Evolutionary conservation across 2,888 invertebrate genomes (phyloP).

Genomic region (Cheilosia soror): DNA sequence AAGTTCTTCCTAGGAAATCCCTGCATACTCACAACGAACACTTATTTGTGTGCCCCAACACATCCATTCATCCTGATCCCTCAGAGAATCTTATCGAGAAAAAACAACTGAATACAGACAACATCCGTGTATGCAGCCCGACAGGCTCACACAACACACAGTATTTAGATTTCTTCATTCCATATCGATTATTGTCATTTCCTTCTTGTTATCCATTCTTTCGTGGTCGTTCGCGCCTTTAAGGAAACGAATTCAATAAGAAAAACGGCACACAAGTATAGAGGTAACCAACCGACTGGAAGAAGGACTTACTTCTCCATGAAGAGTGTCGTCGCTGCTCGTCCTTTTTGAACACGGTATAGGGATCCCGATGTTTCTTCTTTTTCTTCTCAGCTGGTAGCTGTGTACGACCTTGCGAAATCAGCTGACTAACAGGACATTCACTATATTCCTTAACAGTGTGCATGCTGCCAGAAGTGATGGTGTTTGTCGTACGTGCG

Average conservation of each 20-base stretch:
- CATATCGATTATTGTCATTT: constrained; percentile 35
- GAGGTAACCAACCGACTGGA: background rate
- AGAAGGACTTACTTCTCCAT: constrained; percentile 42
- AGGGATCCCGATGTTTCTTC: constrained; percentile 31
- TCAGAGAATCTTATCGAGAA: background rate
- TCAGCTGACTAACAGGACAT: constrained; percentile 75
- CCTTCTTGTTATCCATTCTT: constrained; percentile 10
- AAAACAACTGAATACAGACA: constrained; percentile 5
- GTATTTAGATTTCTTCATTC: constrained; percentile 33
- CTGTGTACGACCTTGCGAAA: constrained; percentile 66
- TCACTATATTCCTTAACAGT: constrained; percentile 41
- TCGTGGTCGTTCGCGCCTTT: constrained; percentile 52
- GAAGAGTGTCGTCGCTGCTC: background rate
- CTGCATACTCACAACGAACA: background rate
- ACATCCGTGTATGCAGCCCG: background rate
- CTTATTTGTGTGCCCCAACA: constrained; percentile 1
- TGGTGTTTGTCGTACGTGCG: constrained; percentile 28
- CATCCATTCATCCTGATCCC: background rate
- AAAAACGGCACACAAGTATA: constrained; percentile 20
- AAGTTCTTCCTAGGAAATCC: constrained; percentile 4
- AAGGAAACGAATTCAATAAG: constrained; percentile 30
- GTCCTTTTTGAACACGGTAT: constrained; percentile 42
- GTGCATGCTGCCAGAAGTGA: background rate
- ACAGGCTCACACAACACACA: background rate
- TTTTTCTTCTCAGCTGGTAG: constrained; percentile 53